A percentile compares a stretch with the other conserved stretches of the same genome.
Conservation (phyloP, 2,113 vertebrate species). For the Aepyceros melampus region DNA sequence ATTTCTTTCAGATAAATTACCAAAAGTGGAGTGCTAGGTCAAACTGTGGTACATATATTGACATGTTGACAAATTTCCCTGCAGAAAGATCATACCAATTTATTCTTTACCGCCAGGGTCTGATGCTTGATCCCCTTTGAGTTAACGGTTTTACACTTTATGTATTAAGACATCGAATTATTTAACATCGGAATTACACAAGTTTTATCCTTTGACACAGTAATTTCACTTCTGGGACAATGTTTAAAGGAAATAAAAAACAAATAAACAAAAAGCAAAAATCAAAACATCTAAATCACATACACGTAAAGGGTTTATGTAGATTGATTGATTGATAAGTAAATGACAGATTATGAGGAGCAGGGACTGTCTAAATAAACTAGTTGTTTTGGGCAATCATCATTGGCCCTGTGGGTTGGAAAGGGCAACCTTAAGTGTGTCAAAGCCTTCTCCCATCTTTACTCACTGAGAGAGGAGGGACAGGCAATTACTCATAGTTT, state of each 20-base stretch:
- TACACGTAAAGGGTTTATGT: background rate
- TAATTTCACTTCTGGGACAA: background rate
- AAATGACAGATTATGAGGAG: background rate
- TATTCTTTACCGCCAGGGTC: background rate
- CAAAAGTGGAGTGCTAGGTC: background rate
- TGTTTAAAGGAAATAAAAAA: background rate
- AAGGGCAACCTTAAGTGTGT: background rate
- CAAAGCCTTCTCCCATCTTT: background rate
- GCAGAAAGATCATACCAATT: background rate
- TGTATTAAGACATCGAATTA: background rate
- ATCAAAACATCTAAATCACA: background rate
- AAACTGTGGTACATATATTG: background rate
- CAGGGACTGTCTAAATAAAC: background rate
- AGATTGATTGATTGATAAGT: background rate
- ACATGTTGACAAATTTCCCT: background rate
- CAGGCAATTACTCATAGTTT: background rate
- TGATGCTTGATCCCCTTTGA: background rate
- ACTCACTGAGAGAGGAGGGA: background rate
- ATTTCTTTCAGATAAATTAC: constrained; percentile 25
- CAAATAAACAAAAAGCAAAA: background rate
- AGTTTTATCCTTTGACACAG: background rate
- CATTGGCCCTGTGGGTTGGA: background rate
- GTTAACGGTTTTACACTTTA: background rate
- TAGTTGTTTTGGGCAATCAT: background rate
- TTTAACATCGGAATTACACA: background rate